Percentiles rank a stretch among this genome's conserved stretches.
Conservation (phyloP, 2,888 invertebrate genomes). For the Tillus elongatus region DNA sequence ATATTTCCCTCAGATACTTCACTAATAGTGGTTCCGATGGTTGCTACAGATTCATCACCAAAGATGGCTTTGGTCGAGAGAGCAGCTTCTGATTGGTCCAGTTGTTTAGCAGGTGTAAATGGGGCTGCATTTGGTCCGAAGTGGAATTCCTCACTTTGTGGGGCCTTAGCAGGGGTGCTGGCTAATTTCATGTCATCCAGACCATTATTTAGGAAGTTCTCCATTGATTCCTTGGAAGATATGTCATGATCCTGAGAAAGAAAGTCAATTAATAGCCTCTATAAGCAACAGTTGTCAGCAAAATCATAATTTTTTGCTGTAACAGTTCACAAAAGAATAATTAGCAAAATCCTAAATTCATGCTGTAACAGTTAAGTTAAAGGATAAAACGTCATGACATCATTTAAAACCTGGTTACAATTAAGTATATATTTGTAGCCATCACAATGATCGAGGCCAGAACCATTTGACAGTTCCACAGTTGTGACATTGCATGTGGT, state of each 20-base stretch:
- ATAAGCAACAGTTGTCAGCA: no score
- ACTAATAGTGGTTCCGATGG: slow-evolving; percentile 24
- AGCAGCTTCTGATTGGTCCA: slow-evolving; percentile 43
- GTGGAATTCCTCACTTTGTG: slow-evolving; percentile 46
- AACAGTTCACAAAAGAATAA: no score
- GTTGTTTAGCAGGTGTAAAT: slow-evolving; percentile 33
- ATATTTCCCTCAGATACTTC: slow-evolving; percentile 44
- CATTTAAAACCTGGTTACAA: no score
- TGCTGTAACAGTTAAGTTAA: no score
- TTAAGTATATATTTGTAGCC: no score
- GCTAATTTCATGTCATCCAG: slow-evolving; percentile 2
- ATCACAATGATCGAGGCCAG: no score
- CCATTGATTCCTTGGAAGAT: slow-evolving; percentile 36
- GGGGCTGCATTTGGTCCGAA: slow-evolving; percentile 54
- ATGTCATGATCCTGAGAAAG: slow-evolving; percentile 29
- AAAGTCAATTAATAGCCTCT: slow-evolving; percentile 8
- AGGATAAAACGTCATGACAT: no score
- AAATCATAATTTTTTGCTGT: no score
- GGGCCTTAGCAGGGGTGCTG: slow-evolving; percentile 22
- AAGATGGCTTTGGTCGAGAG: slow-evolving; percentile 46
- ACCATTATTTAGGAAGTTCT: slow-evolving; percentile 25
- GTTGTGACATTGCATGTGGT: no score
- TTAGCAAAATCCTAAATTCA: no score
- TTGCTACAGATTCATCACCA: slow-evolving; percentile 44
- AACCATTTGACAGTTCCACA: no score